Conservation (phyloP, 1,140 invertebrate genomes). For the Cotesia typhae region DNA sequence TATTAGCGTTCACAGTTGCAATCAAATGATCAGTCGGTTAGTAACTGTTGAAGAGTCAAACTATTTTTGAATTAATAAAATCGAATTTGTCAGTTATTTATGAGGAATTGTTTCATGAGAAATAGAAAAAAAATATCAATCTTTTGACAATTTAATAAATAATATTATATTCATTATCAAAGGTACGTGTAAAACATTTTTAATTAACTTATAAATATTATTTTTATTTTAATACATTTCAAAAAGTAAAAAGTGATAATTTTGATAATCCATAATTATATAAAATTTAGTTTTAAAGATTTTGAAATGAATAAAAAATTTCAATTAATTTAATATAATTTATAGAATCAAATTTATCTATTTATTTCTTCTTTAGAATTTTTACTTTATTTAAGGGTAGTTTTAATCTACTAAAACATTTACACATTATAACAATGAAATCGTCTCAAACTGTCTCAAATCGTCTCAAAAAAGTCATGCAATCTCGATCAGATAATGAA, state of each 20-base stretch:
- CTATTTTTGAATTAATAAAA: constrained; percentile 30
- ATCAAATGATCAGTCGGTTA: constrained; percentile 56
- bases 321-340: background rate
- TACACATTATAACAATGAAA: constrained; percentile 9
- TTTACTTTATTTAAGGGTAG: background rate
- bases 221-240: too few relatives aligned
- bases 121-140: background rate
- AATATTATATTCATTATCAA: background rate
- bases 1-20: constrained; percentile 54
- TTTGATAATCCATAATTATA: too few relatives aligned
- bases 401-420: background rate
- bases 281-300: too few relatives aligned
- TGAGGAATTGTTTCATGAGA: background rate
- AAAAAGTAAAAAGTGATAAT: too few relatives aligned
- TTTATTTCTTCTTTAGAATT: background rate
- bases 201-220: too few relatives aligned
- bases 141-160: background rate
- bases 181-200: too few relatives aligned
- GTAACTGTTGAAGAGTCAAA: constrained; percentile 51
- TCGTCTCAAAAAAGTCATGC: background rate
- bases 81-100: background rate
- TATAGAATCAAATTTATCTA: background rate
- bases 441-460: background rate
- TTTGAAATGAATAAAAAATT: too few relatives aligned
- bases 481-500: background rate